A percentile compares a stretch with the other conserved stretches of the same genome.
phyloP scores from a whole-genome alignment of 2,113 vertebrate species.

The Tiliqua scincoides region DNA sequence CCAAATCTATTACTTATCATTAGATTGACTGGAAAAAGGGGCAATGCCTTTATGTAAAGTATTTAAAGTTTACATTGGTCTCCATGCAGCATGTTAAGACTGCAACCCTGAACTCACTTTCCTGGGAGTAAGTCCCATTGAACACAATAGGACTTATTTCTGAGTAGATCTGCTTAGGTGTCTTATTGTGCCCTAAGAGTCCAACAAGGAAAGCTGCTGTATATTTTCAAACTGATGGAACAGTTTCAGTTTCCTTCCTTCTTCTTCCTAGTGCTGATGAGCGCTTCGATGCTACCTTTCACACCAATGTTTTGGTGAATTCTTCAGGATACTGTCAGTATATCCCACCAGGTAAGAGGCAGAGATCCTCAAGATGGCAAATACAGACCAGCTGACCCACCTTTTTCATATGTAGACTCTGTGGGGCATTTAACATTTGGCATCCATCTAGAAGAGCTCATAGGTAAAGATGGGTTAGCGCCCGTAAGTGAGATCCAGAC shows the following conservation, averaged over 20 bases:
- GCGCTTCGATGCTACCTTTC: conserved; percentile 92
- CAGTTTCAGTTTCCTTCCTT: conserved; percentile 10
- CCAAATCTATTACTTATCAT: background rate
- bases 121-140: too few relatives aligned
- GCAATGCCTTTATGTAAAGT: background rate
- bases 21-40: background rate
- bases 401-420: too few relatives aligned
- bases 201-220: background rate
- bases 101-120: too few relatives aligned
- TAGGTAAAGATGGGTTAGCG: too few relatives aligned
- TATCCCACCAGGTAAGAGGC: conserved; percentile 89
- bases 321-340: conserved; percentile 87
- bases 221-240: background rate
- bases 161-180: too few relatives aligned
- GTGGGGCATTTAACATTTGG: too few relatives aligned
- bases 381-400: background rate
- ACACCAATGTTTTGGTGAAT: conserved; percentile 91
- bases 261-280: conserved; percentile 87
- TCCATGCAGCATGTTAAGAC: too few relatives aligned
- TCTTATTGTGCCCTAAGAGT: background rate
- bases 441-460: too few relatives aligned
- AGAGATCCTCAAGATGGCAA: background rate
- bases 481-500: too few relatives aligned
- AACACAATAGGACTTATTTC: too few relatives aligned
- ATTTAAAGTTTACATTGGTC: too few relatives aligned